A percentile compares a stretch with the other conserved stretches of the same genome.
These are phyloP conservation scores for Pipistrellus kuhlii DNA, from an alignment of 2,797 vertebrate genomes.

Conservation along the genomic window DNA sequence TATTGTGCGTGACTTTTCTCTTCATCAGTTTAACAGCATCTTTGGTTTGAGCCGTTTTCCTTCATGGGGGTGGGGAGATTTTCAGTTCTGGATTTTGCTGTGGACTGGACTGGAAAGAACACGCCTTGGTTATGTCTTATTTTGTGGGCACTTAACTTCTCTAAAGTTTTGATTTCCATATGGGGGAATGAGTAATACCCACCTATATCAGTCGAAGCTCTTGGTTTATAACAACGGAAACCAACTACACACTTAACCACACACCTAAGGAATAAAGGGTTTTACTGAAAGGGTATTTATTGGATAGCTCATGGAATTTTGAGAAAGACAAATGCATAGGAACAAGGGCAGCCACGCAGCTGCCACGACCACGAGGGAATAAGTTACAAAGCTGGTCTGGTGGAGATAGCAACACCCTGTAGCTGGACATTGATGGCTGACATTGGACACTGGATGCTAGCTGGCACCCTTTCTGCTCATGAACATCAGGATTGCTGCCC, in stretches of 20 bases:
- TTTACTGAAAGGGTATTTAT: background rate
- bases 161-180: background rate
- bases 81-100: background rate
- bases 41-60: slow-evolving; percentile 33
- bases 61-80: background rate
- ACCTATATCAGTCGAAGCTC: background rate
- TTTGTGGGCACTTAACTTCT: background rate
- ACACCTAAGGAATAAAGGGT: background rate
- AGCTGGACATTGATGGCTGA: background rate
- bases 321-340: background rate
- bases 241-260: background rate
- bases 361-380: background rate
- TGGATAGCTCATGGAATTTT: background rate
- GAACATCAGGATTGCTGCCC: background rate
- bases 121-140: background rate
- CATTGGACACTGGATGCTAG: background rate
- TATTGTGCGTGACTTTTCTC: background rate
- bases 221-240: slow-evolving; percentile 16
- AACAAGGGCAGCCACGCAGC: background rate
- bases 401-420: background rate
- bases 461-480: background rate
- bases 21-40: background rate
- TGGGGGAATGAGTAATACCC: background rate
- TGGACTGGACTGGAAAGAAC: background rate
- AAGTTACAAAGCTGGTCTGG: background rate